phyloP scores from a whole-genome alignment of 2,888 invertebrate species.

The Pemphredon lugubris region DNA sequence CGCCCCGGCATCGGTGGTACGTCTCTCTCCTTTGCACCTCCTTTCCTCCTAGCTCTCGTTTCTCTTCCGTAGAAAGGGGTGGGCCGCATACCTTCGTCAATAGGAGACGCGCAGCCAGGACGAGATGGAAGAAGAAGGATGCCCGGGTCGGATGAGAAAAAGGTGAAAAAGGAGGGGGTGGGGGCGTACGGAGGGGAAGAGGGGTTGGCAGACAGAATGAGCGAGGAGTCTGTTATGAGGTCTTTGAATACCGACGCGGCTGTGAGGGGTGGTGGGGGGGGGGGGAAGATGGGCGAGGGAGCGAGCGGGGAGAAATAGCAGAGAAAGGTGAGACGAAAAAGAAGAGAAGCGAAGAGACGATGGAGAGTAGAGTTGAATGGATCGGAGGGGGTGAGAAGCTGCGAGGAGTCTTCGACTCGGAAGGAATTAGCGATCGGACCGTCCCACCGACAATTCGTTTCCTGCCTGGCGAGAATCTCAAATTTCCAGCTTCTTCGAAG shows the following conservation, averaged over 20 bases:
- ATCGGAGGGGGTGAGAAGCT: slow-evolving; percentile 45
- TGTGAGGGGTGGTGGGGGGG: background rate
- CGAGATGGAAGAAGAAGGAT: slow-evolving; percentile 24
- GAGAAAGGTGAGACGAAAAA: slow-evolving; percentile 43
- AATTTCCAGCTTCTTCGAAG: slow-evolving; percentile 1
- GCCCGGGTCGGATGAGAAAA: slow-evolving; percentile 32
- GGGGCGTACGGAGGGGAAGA: background rate
- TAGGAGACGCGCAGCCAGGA: slow-evolving; percentile 49
- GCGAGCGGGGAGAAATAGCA: slow-evolving; percentile 34
- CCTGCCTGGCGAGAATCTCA: slow-evolving; percentile 27
- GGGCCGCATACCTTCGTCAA: slow-evolving; percentile 62
- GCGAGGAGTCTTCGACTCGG: slow-evolving; percentile 58
- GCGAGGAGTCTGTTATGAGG: slow-evolving; percentile 65
- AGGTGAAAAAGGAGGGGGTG: slow-evolving; percentile 17
- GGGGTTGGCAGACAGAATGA: slow-evolving; percentile 47
- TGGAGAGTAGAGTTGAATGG: slow-evolving; percentile 55
- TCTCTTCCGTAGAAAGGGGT: slow-evolving; percentile 57
- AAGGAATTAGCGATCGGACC: slow-evolving; percentile 65
- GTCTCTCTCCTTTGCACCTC: slow-evolving; percentile 4
- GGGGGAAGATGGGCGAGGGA: slow-evolving; percentile 19
- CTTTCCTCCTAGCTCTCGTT: slow-evolving; percentile 57
- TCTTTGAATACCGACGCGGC: slow-evolving; percentile 64
- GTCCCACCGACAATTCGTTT: slow-evolving; percentile 27
- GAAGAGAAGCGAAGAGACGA: slow-evolving; percentile 43
- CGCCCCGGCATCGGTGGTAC: slow-evolving; percentile 47